A percentile compares a stretch with the other conserved stretches of the same genome.
Conservation (phyloP, 2,888 invertebrate genomes). For the Caenorhabditis macrosperma region DNA sequence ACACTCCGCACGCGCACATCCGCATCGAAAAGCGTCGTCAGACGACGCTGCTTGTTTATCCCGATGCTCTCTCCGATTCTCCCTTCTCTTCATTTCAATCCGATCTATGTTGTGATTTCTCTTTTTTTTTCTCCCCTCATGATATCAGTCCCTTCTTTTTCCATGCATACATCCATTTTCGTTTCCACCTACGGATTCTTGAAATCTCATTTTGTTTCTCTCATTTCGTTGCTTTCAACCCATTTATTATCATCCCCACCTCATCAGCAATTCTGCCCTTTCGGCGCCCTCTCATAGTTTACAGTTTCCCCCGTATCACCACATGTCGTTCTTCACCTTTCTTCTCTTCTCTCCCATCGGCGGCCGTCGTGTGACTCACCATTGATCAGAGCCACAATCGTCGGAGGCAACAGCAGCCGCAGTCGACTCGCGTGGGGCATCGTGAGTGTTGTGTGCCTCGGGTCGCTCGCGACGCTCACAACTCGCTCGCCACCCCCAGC, state of each 20-base stretch:
- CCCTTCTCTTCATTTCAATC: background rate
- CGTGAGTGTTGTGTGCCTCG: slow-evolving; percentile 52
- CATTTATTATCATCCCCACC: no score
- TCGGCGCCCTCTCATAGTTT: background rate
- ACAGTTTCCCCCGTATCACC: background rate
- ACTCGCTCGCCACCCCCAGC: slow-evolving; percentile 47
- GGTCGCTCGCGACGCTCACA: slow-evolving; percentile 50
- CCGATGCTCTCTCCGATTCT: background rate
- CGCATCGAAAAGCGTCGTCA: background rate
- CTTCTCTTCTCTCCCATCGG: background rate
- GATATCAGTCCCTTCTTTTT: background rate
- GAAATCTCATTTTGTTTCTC: no score
- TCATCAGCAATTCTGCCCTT: no score
- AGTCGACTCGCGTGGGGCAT: no score
- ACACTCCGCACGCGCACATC: slow-evolving; percentile 24
- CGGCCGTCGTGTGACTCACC: slow-evolving; percentile 42
- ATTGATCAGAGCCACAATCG: slow-evolving; percentile 42
- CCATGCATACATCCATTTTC: background rate
- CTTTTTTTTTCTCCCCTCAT: background rate
- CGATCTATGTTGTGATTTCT: no score
- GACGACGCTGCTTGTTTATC: slow-evolving; percentile 12
- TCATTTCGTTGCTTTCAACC: no score
- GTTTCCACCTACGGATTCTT: no score
- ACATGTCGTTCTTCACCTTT: background rate
- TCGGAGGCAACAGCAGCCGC: slow-evolving; percentile 39